These are phyloP conservation scores for Stenoptilia bipunctidactyla DNA, from an alignment of 2,888 invertebrate genomes.

Conservation along the genomic window DNA sequence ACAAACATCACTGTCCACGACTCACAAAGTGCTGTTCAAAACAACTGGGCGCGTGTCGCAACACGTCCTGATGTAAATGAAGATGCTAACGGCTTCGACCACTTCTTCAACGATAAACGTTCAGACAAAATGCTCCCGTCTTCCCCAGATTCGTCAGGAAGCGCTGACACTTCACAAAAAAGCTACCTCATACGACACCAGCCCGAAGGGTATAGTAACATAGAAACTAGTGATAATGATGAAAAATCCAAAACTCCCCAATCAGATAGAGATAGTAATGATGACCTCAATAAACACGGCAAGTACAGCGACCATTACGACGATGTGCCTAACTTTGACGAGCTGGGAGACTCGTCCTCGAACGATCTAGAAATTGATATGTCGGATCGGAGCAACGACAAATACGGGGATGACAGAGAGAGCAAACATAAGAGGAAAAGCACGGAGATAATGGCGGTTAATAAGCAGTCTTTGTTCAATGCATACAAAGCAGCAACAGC, in stretches of 20 bases:
- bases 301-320: slow-evolving; percentile 74
- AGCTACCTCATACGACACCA: slow-evolving; percentile 70
- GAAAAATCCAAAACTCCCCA: slow-evolving; percentile 24
- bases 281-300: slow-evolving; percentile 51
- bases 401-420: slow-evolving; percentile 72
- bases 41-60: slow-evolving; percentile 83
- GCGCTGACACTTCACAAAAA: slow-evolving; percentile 73
- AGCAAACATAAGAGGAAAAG: slow-evolving; percentile 58
- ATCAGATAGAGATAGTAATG: slow-evolving; percentile 40
- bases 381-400: slow-evolving; percentile 78
- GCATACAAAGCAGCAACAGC: slow-evolving; percentile 68
- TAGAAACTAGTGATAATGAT: slow-evolving; percentile 31
- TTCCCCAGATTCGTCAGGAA: slow-evolving; percentile 73
- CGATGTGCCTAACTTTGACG: slow-evolving; percentile 80
- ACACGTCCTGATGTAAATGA: slow-evolving; percentile 78
- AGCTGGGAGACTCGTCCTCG: slow-evolving; percentile 81
- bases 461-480: slow-evolving; percentile 67
- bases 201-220: slow-evolving; percentile 28
- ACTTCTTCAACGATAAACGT: slow-evolving; percentile 87
- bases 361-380: slow-evolving; percentile 85
- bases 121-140: slow-evolving; percentile 76
- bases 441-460: slow-evolving; percentile 52
- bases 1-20: slow-evolving; percentile 88
- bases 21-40: slow-evolving; percentile 91
- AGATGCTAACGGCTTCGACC: slow-evolving; percentile 85